Evolutionary conservation across 2,113 vertebrate genomes (phyloP), one percentile per base, ranked within the genome.

Genomic region (Melanerpes formicivorus): DNA sequence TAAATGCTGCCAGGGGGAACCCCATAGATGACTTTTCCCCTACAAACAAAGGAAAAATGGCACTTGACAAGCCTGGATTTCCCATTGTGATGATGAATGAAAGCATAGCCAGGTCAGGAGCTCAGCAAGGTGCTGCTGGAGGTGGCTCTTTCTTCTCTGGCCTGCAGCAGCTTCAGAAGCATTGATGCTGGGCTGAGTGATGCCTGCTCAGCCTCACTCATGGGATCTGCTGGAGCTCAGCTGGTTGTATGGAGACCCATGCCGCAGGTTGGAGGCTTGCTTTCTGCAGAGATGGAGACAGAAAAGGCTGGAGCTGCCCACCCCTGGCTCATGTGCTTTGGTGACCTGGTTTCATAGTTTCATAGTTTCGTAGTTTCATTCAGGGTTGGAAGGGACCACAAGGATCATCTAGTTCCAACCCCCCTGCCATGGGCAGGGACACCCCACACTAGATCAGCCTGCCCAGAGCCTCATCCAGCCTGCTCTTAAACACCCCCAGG

Each of bases 261-360:
- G 30, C 5, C 5, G 0, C 34, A 30, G 6, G 18, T 0, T 74
- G 70, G 26, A 63, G 23, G 8, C 3, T 76, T 74, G 42, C 71
- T 73, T 58, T 14, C 55, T 65, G 34, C 42, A 14, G 3, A 54
- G 48, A 15, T 14, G 59, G 37, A 56, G 58, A 5, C 6, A 10
- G n/a, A 50, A 22, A 21, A 30, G 48, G 37, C 54, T 84, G 62
- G 27, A 42, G 30, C 30, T 84, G 44, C 48, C n/a, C 58, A 54
- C 10, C 14, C 8, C 21, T 2, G 4, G 30, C 8, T 48, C 1
- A 0, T 0, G 0, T 64, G 62, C 26, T 50, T 75, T 65, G 50
- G 11, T 32, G 56, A 50, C 29, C n/a, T 44, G 25, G 37, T 3
- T n/a, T n/a, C n/a, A n/a, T n/a, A n/a, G n/a, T n/a, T n/a, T n/a